Conservation (phyloP, 2,797 vertebrate species). For the Myotis pilosus region DNA sequence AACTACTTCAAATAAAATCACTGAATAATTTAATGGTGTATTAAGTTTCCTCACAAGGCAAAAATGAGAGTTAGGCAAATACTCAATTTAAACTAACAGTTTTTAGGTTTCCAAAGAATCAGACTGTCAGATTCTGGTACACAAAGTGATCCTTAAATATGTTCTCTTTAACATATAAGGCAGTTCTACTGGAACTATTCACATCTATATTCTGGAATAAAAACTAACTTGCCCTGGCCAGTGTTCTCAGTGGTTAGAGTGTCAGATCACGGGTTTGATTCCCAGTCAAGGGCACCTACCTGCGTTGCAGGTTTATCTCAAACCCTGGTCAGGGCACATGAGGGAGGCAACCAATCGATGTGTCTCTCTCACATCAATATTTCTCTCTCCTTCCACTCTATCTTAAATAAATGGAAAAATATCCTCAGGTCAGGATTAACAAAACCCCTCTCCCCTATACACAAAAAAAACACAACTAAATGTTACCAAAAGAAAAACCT, state of each 20-base stretch:
- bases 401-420: not conserved
- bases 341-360: not conserved
- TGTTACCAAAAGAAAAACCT: not conserved
- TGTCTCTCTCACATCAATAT: not conserved
- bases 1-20: constrained; percentile 53
- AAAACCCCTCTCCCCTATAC: not conserved
- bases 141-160: not conserved
- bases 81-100: constrained; percentile 5
- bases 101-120: not conserved
- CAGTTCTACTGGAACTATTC: not conserved
- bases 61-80: constrained; percentile 2
- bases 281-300: not conserved
- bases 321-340: not conserved
- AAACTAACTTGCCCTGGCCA: not conserved
- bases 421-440: not conserved
- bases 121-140: not conserved
- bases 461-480: not conserved
- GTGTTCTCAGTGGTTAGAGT: not conserved
- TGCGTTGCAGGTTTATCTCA: not conserved
- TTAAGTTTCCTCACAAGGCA: constrained; percentile 27
- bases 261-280: not conserved
- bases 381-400: not conserved
- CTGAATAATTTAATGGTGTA: constrained; percentile 28
- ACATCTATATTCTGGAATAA: constrained; percentile 31
- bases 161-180: not conserved